A percentile compares a stretch with the other conserved stretches of the same genome.
phyloP scores from a whole-genome alignment of 2,888 invertebrate genomes.

The Terebella lapidaria region DNA sequence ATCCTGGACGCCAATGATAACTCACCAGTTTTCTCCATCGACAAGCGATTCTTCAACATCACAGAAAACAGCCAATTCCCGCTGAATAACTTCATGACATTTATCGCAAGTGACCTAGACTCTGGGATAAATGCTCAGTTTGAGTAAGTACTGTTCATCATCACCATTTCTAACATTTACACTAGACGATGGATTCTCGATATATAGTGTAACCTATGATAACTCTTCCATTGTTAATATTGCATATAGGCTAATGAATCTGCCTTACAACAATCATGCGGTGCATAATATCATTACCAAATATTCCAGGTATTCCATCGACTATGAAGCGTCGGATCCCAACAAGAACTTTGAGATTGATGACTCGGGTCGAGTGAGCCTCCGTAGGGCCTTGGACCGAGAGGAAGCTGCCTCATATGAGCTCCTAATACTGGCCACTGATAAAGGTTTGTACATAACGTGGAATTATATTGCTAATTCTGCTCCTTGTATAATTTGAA shows the following conservation, averaged over 20 bases:
- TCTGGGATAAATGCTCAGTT: neutral
- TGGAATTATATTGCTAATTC: neutral
- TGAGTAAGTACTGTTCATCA: neutral
- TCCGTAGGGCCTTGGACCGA: slow-evolving; percentile 30
- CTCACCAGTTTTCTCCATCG: neutral
- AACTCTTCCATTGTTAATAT: too few species aligned
- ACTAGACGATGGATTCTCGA: too few species aligned
- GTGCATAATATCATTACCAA: too few species aligned
- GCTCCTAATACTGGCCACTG: slow-evolving; percentile 44
- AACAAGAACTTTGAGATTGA: neutral
- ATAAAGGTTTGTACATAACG: slow-evolving; percentile 37
- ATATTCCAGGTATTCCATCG: slow-evolving; percentile 2
- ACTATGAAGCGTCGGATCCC: neutral
- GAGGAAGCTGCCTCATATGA: slow-evolving; percentile 31
- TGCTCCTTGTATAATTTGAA: neutral
- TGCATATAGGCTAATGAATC: too few species aligned
- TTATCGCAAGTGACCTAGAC: neutral
- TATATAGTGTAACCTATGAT: too few species aligned
- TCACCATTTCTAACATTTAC: too few species aligned
- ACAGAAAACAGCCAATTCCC: neutral
- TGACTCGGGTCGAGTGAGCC: neutral
- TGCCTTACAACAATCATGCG: too few species aligned
- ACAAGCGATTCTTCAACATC: neutral
- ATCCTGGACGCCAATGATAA: slow-evolving; percentile 1
- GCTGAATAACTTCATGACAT: neutral